These are phyloP conservation scores for Falco biarmicus DNA, from an alignment of 2,797 vertebrate genomes.

Conservation along the genomic window DNA sequence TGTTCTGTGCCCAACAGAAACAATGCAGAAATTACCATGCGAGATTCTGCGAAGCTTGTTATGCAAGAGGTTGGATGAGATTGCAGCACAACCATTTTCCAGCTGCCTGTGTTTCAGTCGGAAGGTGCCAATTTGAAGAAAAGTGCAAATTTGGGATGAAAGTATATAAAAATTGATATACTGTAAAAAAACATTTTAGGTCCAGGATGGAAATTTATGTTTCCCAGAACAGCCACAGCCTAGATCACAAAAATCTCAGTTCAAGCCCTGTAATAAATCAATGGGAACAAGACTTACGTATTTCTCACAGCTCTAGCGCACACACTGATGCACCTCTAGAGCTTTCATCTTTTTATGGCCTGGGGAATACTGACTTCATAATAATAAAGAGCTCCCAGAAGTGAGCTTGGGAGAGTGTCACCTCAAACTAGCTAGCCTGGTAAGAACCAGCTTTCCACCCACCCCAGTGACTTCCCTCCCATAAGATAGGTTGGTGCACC, in stretches of 20 bases:
- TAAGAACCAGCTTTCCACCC: neutral
- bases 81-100: neutral
- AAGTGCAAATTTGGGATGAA: neutral
- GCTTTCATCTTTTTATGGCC: neutral
- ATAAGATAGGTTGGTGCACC: neutral
- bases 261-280: conserved; percentile 7
- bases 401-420: neutral
- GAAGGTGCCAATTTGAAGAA: neutral
- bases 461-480: neutral
- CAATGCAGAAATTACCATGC: neutral
- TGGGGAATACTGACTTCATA: neutral
- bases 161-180: neutral
- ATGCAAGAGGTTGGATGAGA: neutral
- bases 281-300: neutral
- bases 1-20: neutral
- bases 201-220: neutral
- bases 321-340: neutral
- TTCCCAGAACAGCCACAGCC: neutral
- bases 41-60: neutral
- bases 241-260: neutral
- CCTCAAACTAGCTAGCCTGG: neutral
- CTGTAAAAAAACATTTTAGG: neutral
- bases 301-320: neutral
- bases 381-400: neutral
- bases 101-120: neutral